Percentiles rank a stretch among this genome's conserved stretches.
Evolutionary conservation across 1,140 invertebrate genomes (phyloP).

Genomic region (Limonius californicus): DNA sequence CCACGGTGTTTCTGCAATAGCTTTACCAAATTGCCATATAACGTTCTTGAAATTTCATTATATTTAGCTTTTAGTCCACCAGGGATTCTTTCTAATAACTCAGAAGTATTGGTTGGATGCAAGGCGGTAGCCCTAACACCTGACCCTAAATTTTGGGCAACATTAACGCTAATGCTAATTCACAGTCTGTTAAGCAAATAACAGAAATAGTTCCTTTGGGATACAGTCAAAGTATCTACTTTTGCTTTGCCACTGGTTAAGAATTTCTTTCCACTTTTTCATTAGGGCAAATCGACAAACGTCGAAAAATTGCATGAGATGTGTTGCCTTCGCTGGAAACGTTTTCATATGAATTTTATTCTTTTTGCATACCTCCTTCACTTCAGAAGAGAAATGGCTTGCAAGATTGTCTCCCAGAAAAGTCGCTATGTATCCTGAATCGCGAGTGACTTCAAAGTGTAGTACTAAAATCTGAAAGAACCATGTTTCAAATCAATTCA

Average conservation of each 20-base stretch:
- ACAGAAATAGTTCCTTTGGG: neutral
- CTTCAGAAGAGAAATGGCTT: slow-evolving; percentile 11
- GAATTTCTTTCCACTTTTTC: neutral
- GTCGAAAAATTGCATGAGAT: too few relatives aligned
- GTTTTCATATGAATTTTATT: slow-evolving; percentile 2
- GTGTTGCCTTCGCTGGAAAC: neutral
- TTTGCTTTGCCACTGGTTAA: neutral
- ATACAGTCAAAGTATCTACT: too few relatives aligned
- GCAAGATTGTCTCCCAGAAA: neutral
- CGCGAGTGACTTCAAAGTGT: neutral
- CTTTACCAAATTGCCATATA: neutral
- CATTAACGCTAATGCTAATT: neutral
- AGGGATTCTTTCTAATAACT: neutral
- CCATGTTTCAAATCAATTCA: neutral
- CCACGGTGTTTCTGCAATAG: neutral
- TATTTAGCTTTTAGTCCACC: neutral
- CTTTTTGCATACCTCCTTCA: neutral
- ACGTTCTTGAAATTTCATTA: neutral
- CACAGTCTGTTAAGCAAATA: neutral
- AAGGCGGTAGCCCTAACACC: neutral
- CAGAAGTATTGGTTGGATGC: neutral
- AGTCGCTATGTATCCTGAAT: neutral
- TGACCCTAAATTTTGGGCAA: neutral
- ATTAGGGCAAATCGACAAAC: neutral
- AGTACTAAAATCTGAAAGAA: neutral